Conservation (phyloP, 2,888 invertebrate genomes). For the Drosophila gaucha region DNA sequence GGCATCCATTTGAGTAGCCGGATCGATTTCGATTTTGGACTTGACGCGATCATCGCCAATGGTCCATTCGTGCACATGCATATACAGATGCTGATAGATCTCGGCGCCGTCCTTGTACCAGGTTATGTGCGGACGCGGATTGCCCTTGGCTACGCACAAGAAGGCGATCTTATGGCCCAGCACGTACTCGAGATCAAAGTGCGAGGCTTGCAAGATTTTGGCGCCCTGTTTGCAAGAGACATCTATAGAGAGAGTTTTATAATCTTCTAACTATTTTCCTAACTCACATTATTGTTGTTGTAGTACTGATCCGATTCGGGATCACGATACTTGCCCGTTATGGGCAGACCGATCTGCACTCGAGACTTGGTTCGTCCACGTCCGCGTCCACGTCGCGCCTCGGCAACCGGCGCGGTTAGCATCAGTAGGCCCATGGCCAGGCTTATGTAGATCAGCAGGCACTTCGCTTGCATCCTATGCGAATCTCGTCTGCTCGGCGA, state of each 20-base stretch:
- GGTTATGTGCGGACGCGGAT: slow-evolving; percentile 95
- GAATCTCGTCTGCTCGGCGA: slow-evolving; percentile 70
- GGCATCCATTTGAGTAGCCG: slow-evolving; percentile 97
- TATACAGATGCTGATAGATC: slow-evolving; percentile 94
- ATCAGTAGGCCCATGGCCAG: slow-evolving; percentile 83
- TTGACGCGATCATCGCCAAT: slow-evolving; percentile 93
- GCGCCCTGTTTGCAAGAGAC: slow-evolving; percentile 89
- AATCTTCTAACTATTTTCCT: background rate
- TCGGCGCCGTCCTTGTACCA: slow-evolving; percentile 98
- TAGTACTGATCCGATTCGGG: slow-evolving; percentile 96
- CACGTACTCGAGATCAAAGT: slow-evolving; percentile 97
- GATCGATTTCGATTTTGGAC: slow-evolving; percentile 97
- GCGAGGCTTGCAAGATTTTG: slow-evolving; percentile 94
- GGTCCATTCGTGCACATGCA: slow-evolving; percentile 96
- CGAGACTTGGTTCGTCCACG: slow-evolving; percentile 91
- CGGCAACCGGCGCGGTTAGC: slow-evolving; percentile 82
- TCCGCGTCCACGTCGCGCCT: slow-evolving; percentile 89
- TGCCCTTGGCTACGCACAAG: slow-evolving; percentile 95
- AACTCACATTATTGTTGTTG: slow-evolving; percentile 91
- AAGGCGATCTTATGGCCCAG: slow-evolving; percentile 97
- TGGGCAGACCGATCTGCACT: slow-evolving; percentile 94
- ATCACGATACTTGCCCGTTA: slow-evolving; percentile 95
- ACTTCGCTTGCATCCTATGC: slow-evolving; percentile 80
- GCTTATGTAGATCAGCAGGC: slow-evolving; percentile 73
- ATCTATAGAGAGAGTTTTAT: background rate